Evolutionary conservation across 2,797 vertebrate species (phyloP), one percentile per base, ranked within the genome.

Genomic region (Pseudomugil tenellus): DNA sequence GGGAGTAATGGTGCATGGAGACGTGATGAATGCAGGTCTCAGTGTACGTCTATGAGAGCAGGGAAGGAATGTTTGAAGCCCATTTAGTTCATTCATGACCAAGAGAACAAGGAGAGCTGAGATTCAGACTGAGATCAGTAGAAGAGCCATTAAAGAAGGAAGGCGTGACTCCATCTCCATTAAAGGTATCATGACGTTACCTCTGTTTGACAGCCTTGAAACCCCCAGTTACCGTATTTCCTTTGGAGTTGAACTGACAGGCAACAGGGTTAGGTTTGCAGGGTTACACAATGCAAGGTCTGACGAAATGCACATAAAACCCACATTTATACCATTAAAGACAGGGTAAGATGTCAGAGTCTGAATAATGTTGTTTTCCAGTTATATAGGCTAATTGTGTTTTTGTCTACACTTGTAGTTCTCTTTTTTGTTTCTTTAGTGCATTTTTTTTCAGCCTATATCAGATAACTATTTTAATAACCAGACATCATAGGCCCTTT

Each of bases 1-100:
- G 86, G 84, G 79, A 86, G 90, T 92, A 94, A 92, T 93, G 92
- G 87, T 85, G 88, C 91, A 82, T 91, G 88, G 71, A 83, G 86
- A 74, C 70, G 84, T 83, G 86, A 90, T 93, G 91, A 92, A 91
- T 92, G 87, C 80, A 58, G 77, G 80, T 84, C 87, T 88, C 83
- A 83, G 88, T 89, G 77, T 81, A 81, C 34, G 70, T 84, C 79
- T 83, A 75, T 67, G 81, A 87, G 87, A 83, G 74, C 81, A 76
- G 67, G 57, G 79, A 54, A 82, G 79, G 90, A 89, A 89, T 86
- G 79, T 87, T 79, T 81, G 66, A 86, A 86, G 73, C 65, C 72
- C 70, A 67, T 86, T 87, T 54, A 85, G 66, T 87, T 86, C 81
- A 88, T 89, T 91, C 89, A 90, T 81, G 80, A 82, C 21, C 53